Base-by-base conservation (phyloP, 2,797 vertebrate genomes). In the Chromis chromis region DNA sequence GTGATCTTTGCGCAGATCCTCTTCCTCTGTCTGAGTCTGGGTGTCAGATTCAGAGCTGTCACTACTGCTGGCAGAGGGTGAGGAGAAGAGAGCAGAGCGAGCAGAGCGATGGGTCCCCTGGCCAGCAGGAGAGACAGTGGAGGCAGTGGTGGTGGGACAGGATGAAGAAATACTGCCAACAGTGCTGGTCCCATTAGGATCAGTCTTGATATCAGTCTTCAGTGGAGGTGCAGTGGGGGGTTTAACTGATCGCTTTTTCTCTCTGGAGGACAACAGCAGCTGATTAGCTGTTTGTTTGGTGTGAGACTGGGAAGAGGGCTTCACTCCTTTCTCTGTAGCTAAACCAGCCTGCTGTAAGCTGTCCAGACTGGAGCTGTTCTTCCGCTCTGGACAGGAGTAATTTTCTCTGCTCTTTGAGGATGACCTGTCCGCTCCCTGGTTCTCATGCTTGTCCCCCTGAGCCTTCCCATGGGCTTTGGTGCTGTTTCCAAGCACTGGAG, bases 231-330 rank as follows among this genome's bases (percentile, higher is more conserved):
- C 94, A 76, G 94, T 74, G 0, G 94, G 93, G 4, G 94, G 92
- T 89, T 96, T 98, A 49, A 94, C 93, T 0, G 94, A 91, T 81
- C 93, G 95, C 63, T 96, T 98, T 67, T 95, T 96, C 9, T 97
- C 94, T 71, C 90, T 88, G 5, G 93, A 86, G 28, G 94, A 92
- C 0, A 89, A 63, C 1, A 67, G 54, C 27, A 89, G 76, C 82
- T 91, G 91, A 64, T 96, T 97, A 61, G 94, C 93, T 14, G 90
- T 78, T 22, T 65, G 91, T 87, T 98, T 97, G 16, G 68, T 61
- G 65, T 93, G 90, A 70, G 81, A 73, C 54, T 91, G 93, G 28
- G 82, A 82, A 7, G 91, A 70, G 7, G 76, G 69, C 73, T 95
- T 81, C 75, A 85, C 65, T 27, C 72, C 81, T 79, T 86, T 93